Conservation (phyloP, 1,140 invertebrate species). For the Brachionus sp. region DNA sequence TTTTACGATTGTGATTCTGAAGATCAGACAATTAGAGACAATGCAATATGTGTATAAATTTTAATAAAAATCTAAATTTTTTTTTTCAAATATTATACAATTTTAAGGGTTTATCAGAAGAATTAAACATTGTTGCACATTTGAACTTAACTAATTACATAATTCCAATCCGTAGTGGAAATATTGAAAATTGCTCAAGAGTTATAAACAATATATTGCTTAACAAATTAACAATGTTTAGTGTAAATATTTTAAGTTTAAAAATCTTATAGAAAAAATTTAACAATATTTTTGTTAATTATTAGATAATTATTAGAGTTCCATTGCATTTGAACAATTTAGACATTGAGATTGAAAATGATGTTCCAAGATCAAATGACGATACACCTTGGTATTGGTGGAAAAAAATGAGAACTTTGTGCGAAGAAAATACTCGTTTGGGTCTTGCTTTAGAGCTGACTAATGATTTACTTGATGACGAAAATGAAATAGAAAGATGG, state of each 20-base stretch:
- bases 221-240: slow-evolving; percentile 13
- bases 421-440: slow-evolving; percentile 21
- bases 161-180: neutral
- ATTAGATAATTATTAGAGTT: slow-evolving; percentile 34
- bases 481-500: slow-evolving; percentile 37
- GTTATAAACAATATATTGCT: neutral
- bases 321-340: slow-evolving; percentile 1
- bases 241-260: neutral
- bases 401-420: slow-evolving; percentile 30
- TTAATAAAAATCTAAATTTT: neutral
- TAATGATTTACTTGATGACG: slow-evolving; percentile 7
- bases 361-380: neutral
- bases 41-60: neutral
- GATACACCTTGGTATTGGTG: slow-evolving; percentile 35
- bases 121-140: slow-evolving; percentile 30
- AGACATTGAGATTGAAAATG: slow-evolving; percentile 20
- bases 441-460: slow-evolving; percentile 27
- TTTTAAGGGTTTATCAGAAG: slow-evolving; percentile 7
- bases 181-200: slow-evolving; percentile 8
- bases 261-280: neutral
- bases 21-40: neutral
- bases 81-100: neutral
- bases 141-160: slow-evolving; percentile 24
- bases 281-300: neutral
- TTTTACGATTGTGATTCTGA: slow-evolving; percentile 34